Conservation (phyloP, 2,113 vertebrate genomes). For the Isichthys henryi region DNA sequence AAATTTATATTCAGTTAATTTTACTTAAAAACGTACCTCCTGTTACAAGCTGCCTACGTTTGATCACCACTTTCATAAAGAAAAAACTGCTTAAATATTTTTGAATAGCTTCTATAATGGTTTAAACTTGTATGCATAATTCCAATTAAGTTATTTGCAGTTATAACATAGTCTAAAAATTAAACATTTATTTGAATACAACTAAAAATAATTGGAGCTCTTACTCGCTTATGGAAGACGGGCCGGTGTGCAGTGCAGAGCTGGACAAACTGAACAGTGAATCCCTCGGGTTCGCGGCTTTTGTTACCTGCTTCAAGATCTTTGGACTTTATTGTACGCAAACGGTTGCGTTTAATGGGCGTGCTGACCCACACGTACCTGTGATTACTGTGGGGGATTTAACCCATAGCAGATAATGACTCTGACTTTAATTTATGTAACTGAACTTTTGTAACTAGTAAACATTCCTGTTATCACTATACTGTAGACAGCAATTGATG, state of each 20-base stretch:
- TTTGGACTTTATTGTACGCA: neutral
- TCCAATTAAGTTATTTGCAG: neutral
- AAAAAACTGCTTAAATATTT: neutral
- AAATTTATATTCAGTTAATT: neutral
- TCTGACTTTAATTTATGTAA: neutral
- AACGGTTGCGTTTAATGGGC: neutral
- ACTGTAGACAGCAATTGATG: neutral
- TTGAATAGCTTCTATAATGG: neutral
- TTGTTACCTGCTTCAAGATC: neutral
- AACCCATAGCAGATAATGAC: neutral
- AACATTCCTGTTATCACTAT: neutral
- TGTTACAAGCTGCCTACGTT: neutral
- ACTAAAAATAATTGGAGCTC: neutral
- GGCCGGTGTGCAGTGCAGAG: neutral
- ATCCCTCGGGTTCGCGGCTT: neutral
- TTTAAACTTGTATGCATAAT: neutral
- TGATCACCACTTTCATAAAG: neutral
- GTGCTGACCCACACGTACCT: neutral
- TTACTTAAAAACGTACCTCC: neutral
- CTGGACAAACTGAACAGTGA: neutral
- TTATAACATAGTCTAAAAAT: neutral
- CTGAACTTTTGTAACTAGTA: neutral
- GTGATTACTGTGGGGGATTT: neutral
- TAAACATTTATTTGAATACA: neutral
- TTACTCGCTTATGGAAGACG: neutral